phyloP scores from a whole-genome alignment of 2,888 invertebrate genomes.

The Bursaphelenchus okinawaensis region DNA sequence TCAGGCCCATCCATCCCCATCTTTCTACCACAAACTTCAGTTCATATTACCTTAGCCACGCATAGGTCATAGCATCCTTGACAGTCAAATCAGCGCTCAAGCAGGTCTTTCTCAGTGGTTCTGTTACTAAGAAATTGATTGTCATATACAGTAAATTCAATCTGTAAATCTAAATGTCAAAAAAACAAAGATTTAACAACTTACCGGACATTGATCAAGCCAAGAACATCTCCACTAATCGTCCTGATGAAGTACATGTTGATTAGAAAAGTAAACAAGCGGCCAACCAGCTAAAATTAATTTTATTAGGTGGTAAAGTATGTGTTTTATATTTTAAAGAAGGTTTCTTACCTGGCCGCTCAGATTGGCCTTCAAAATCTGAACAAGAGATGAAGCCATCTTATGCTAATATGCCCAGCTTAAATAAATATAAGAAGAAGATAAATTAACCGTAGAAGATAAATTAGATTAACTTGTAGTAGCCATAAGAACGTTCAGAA shows the following conservation, averaged over 20 bases:
- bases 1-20: no score
- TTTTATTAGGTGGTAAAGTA: constrained; percentile 1
- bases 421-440: background rate
- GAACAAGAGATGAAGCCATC: constrained; percentile 11
- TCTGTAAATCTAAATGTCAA: constrained; percentile 31
- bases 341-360: constrained; percentile 29
- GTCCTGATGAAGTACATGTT: constrained; percentile 51
- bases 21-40: background rate
- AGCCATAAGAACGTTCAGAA: no score
- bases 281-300: constrained; percentile 40
- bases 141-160: constrained; percentile 54
- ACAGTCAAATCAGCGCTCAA: constrained; percentile 29
- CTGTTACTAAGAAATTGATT: constrained; percentile 51
- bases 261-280: constrained; percentile 46
- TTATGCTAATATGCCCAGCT: no score
- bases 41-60: constrained; percentile 73
- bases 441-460: no score
- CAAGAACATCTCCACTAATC: constrained; percentile 49
- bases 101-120: constrained; percentile 54
- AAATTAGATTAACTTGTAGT: no score
- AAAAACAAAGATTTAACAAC: constrained; percentile 18
- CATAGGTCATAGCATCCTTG: constrained; percentile 66
- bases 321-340: background rate
- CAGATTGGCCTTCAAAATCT: constrained; percentile 32
- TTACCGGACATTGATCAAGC: constrained; percentile 54